Evolutionary conservation across 2,797 vertebrate species (phyloP), one percentile per base, ranked within the genome.

Genomic region (Aselliscus stoliczkanus): DNA sequence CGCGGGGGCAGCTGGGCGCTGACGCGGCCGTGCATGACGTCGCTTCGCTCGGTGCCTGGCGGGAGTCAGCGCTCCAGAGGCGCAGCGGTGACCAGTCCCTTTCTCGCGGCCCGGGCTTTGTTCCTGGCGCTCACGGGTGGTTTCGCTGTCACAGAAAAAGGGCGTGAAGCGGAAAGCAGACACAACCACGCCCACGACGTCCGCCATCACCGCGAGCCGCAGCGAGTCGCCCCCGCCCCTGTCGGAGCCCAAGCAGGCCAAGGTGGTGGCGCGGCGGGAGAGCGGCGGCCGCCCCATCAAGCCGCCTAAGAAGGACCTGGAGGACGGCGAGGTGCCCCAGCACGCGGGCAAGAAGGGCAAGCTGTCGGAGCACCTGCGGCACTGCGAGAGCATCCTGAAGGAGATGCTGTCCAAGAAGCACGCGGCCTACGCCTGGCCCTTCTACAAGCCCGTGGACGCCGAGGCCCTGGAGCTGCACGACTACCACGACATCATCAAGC

Each of bases 401-500:
- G 99, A 99, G 96, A 99, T 99, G 99, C 98, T 99, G 14, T 99
- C 99, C 0, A 99, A 99, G 98, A 99, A 99, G 96, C 99, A 99
- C 0, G 98, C 98, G 0, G 98, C 99, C 88, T 99, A 99, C 2
- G 99, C 99, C 0, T 99, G 99, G 99, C 99, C 99, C 54, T 99
- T 99, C 98, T 99, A 99, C 98, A 99, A 99, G 97, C 99, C 99
- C 0, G 99, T 99, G 15, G 99, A 99, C 1, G 99, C 99, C 0
- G 98, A 99, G 97, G 99, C 99, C 13, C 98, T 99, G 97, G 98
- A 99, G 94, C 98, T 99, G 50, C 99, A 99, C 1, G 99, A 99
- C 97, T 99, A 99, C 98, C 99, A 99, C 0, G 99, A 99, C 90
- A 99, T 99, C 98, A 99, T 99, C 99, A 99, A 99, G 97, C 98